These are phyloP conservation scores for Sciurus carolinensis DNA, from an alignment of 2,797 vertebrate species.

Conservation along the genomic window DNA sequence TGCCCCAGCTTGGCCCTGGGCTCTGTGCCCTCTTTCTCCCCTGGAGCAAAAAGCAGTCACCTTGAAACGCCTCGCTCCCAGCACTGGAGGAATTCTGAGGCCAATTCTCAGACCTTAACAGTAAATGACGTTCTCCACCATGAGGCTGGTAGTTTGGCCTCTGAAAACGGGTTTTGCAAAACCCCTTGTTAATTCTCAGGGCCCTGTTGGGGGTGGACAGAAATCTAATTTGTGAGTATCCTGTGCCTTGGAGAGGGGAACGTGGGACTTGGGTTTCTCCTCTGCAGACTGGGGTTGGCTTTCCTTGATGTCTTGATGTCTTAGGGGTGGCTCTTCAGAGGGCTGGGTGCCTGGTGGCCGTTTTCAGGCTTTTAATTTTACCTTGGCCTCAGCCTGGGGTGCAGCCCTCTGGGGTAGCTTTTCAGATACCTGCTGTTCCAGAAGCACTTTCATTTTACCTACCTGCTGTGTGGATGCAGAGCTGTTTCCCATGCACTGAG, in stretches of 20 bases:
- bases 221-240: slow-evolving; percentile 79
- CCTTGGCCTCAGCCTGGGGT: slow-evolving; percentile 81
- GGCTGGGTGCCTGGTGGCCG: slow-evolving; percentile 50
- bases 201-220: slow-evolving; percentile 75
- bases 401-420: slow-evolving; percentile 69
- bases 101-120: slow-evolving; percentile 68
- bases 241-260: slow-evolving; percentile 48
- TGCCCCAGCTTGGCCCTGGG: slow-evolving; percentile 76
- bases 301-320: slow-evolving; percentile 72
- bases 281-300: slow-evolving; percentile 71
- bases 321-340: slow-evolving; percentile 52
- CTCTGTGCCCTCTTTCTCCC: slow-evolving; percentile 77
- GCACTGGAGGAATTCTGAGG: slow-evolving; percentile 64
- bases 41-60: slow-evolving; percentile 78
- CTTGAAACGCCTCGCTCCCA: slow-evolving; percentile 73
- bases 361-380: slow-evolving; percentile 68
- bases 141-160: slow-evolving; percentile 79
- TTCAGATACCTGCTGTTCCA: slow-evolving; percentile 41
- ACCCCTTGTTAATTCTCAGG: slow-evolving; percentile 71
- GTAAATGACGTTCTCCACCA: slow-evolving; percentile 63
- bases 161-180: slow-evolving; percentile 78
- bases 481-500: slow-evolving; percentile 67
- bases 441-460: slow-evolving; percentile 52
- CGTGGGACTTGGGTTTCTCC: slow-evolving; percentile 52
- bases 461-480: slow-evolving; percentile 44